phyloP scores from a whole-genome alignment of 2,888 invertebrate genomes.

The Chromoteleia sp. region DNA sequence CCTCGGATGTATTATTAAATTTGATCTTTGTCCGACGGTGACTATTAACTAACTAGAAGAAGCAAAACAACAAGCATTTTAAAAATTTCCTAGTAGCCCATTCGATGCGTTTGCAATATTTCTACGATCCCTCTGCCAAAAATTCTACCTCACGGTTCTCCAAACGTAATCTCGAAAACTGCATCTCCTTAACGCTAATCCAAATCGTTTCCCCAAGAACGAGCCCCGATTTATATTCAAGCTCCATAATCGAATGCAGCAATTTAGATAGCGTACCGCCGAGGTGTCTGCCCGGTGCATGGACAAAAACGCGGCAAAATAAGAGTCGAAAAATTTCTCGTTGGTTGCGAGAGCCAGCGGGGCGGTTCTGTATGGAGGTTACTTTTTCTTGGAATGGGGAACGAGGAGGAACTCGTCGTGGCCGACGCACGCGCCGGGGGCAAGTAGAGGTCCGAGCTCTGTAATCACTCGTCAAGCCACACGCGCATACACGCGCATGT shows the following conservation, averaged over 20 bases:
- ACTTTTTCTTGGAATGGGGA: slow-evolving; percentile 65
- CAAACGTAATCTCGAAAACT: no score
- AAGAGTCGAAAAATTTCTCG: slow-evolving; percentile 45
- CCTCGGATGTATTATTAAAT: no score
- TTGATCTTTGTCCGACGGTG: no score
- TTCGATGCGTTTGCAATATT: no score
- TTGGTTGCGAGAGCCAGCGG: slow-evolving; percentile 41
- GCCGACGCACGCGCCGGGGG: slow-evolving; percentile 84
- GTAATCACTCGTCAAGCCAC: slow-evolving; percentile 82
- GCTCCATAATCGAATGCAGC: slow-evolving; percentile 37
- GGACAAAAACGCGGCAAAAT: slow-evolving; percentile 32
- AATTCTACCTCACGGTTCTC: no score
- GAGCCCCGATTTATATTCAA: slow-evolving; percentile 41
- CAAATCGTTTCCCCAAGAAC: background rate
- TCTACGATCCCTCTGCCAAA: no score
- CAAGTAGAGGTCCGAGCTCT: slow-evolving; percentile 83
- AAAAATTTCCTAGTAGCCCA: no score
- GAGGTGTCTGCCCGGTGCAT: slow-evolving; percentile 34
- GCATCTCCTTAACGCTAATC: background rate
- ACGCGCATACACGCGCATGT: slow-evolving; percentile 67
- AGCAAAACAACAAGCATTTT: no score
- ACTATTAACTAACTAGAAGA: no score
- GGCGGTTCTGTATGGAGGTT: slow-evolving; percentile 60
- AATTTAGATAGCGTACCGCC: slow-evolving; percentile 36
- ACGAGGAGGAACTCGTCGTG: slow-evolving; percentile 72